Percentiles rank a stretch among this genome's conserved stretches.
Conservation (phyloP, 2,888 invertebrate species). For the Heliconius sara region DNA sequence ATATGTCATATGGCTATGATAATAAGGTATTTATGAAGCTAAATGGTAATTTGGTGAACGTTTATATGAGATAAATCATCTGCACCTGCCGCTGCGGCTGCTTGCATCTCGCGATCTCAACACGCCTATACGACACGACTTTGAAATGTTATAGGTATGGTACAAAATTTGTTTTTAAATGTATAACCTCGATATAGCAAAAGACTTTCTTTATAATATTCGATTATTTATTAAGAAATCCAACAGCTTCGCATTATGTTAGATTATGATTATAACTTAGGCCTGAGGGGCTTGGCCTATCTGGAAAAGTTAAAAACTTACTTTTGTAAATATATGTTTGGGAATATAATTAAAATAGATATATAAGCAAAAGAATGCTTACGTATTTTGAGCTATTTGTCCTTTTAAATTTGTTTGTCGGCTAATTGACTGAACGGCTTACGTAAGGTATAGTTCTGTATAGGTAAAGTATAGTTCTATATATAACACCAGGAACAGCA, state of each 20-base stretch:
- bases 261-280: neutral
- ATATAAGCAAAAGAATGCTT: neutral
- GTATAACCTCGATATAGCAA: neutral
- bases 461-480: neutral
- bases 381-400: neutral
- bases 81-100: slow-evolving; percentile 50
- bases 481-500: no score
- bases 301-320: neutral
- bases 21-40: slow-evolving; percentile 52
- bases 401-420: neutral
- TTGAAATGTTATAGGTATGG: slow-evolving; percentile 34
- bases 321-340: neutral
- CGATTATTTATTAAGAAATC: neutral
- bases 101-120: slow-evolving; percentile 52
- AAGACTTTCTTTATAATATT: neutral
- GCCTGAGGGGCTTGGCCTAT: neutral
- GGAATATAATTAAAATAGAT: neutral
- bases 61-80: slow-evolving; percentile 53
- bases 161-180: slow-evolving; percentile 25
- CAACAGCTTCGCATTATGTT: neutral
- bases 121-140: slow-evolving; percentile 50
- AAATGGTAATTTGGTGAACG: slow-evolving; percentile 51
- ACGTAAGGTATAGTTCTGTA: neutral
- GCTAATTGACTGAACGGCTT: neutral
- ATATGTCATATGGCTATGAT: slow-evolving; percentile 48